Evolutionary conservation across 2,113 vertebrate species (phyloP), one percentile per base, ranked within the genome.

Genomic region (Phoenicopterus ruber): DNA sequence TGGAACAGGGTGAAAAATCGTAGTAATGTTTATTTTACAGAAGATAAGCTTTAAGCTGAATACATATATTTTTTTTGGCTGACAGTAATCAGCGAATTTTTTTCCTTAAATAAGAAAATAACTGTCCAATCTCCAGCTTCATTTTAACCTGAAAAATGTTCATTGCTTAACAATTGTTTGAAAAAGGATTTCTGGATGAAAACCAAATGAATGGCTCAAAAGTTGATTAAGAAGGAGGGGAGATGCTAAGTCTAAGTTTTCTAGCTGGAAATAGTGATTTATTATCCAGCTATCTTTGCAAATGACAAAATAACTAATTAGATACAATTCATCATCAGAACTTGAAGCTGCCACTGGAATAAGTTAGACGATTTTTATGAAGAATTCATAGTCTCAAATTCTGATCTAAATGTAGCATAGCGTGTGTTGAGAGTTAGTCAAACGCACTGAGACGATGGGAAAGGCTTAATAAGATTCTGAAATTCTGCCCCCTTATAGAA

Each of bases 241-340:
- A 93, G 82, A 94, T 70, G 87, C 58, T 32, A 90, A 96, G 70
- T 76, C 50, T 46, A 97, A 96, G 74, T 95, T 95, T 95, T 97
- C 86, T 59, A 63, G 58, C 62, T 90, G 38, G 50, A 74, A 90
- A 92, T 46, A 81, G 55, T 78, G 71, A 96, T 96, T 92, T 96
- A 92, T 95, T 92, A 74, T 28, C 62, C 46, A 10, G 74, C 62
- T 95, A 90, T 95, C 89, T 91, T 87, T 94, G n/a, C 84, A 96
- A 96, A 82, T 86, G 94, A 85, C 96, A 97, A 94, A 97, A 94
- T 93, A 97, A 95, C 81, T 94, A 95, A 95, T 95, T 95, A 82
- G 82, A 70, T 55, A 50, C 84, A 67, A 89, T 97, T 93, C n/a
- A 28, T 96, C 93, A 87, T 55, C 52, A 46, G 62, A 91, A 93